Percentiles rank a stretch among this genome's conserved stretches.
Conservation (phyloP, 1,140 invertebrate genomes). For the Drosophila varians region DNA sequence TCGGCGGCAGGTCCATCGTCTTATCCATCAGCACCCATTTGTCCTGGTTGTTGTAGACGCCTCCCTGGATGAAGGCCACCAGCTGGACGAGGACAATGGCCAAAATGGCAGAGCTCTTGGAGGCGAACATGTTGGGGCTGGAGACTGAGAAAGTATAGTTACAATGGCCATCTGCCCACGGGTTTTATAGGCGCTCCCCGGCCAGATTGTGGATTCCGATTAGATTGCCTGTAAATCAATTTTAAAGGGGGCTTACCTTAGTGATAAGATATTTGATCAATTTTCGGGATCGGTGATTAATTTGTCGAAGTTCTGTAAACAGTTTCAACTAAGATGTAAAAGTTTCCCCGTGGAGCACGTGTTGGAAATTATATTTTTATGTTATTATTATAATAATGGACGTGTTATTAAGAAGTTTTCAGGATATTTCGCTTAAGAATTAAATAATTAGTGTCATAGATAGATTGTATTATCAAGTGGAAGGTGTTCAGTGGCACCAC, state of each 20-base stretch:
- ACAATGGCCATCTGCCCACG: not conserved
- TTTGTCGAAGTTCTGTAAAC: not conserved
- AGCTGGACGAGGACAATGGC: slow-evolving; percentile 37
- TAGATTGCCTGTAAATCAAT: not conserved
- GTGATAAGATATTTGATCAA: not conserved
- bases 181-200: slow-evolving; percentile 11
- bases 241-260: slow-evolving; percentile 1
- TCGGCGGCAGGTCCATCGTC: slow-evolving; percentile 28
- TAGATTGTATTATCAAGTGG: too few species aligned
- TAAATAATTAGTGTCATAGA: too few species aligned
- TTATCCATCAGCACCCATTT: slow-evolving; percentile 36
- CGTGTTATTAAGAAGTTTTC: too few species aligned
- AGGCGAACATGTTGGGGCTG: slow-evolving; percentile 26
- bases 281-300: not conserved
- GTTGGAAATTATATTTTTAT: too few species aligned
- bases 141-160: slow-evolving; percentile 4
- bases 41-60: slow-evolving; percentile 38
- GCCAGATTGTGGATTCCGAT: not conserved
- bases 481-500: slow-evolving; percentile 89
- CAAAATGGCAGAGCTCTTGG: slow-evolving; percentile 8
- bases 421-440: too few species aligned
- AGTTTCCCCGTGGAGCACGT: too few species aligned
- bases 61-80: slow-evolving; percentile 29
- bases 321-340: not conserved
- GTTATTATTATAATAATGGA: too few species aligned